Conservation (phyloP, 2,888 invertebrate genomes). For the Tenthredo livida region DNA sequence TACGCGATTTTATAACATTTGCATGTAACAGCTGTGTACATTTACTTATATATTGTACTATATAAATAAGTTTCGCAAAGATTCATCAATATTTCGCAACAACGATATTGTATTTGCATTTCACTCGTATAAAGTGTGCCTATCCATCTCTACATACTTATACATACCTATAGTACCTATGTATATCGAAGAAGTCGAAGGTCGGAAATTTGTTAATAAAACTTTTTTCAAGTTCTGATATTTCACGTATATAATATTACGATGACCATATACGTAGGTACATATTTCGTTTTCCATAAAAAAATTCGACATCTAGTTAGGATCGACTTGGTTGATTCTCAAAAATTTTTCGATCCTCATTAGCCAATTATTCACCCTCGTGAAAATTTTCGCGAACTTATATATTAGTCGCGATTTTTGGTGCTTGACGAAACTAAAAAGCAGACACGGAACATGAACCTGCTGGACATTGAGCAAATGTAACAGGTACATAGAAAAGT, state of each 20-base stretch:
- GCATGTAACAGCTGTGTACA: background rate
- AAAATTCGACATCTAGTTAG: no score
- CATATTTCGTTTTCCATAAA: background rate
- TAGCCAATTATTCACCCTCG: no score
- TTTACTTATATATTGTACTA: background rate
- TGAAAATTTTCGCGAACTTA: no score
- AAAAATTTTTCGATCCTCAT: background rate
- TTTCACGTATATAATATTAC: background rate
- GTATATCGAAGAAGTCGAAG: background rate
- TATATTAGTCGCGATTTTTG: no score
- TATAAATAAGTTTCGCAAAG: background rate
- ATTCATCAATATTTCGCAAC: background rate
- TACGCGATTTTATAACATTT: background rate
- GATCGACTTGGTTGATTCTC: background rate
- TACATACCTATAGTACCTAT: background rate
- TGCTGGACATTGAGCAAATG: slow-evolving; percentile 14
- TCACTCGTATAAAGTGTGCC: background rate
- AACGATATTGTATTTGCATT: slow-evolving; percentile 28
- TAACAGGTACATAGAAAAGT: slow-evolving; percentile 45
- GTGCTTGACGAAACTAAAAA: background rate
- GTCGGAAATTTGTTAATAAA: background rate
- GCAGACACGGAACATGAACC: background rate
- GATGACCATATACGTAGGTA: no score
- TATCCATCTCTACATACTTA: background rate
- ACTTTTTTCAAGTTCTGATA: background rate